Base-by-base conservation (phyloP, 1,140 invertebrate species). In the Rhyacophila brunnea region DNA sequence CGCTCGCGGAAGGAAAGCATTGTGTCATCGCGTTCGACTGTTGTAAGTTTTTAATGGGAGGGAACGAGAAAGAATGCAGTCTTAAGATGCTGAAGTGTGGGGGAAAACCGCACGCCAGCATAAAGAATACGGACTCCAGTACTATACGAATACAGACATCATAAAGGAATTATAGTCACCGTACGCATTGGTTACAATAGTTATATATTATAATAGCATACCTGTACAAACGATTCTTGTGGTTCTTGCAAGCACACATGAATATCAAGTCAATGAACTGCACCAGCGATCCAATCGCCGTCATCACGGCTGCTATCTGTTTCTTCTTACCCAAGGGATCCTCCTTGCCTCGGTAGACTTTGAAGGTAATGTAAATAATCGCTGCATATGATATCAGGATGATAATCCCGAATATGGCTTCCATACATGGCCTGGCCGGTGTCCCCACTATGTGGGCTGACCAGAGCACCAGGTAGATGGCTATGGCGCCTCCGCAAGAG, bases 181-280 rank as follows among this genome's bases (percentile, higher is more conserved):
- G 9, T 28, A 28, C 23, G 23, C 23, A 28, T n/a, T n/a, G n/a
- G n/a, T n/a, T n/a, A n/a, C n/a, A n/a, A n/a, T n/a, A n/a, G n/a
- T n/a, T n/a, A n/a, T n/a, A n/a, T n/a, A n/a, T n/a, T n/a, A n/a
- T n/a, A n/a, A 35, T n/a, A 35, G 23, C 48, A 38, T 10, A 52
- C 51, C n/a, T 13, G 17, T 54, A 54, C 14, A 34, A 44, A 15
- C 40, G 32, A 34, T 54, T 54, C n/a, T 54, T 54, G 6, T 54
- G 44, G n/a, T 54, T 54, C 1, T 40, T 6, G 23, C 51, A 54
- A 7, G 19, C 51, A 14, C 28, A 18, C 1, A 42, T 34, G 23
- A 19, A 45, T n/a, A 54, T 20, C 51, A 14, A 7, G 28, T 54
- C 42, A n/a, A 20, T 40, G 4, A 54, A 20, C 1, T 34, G 42